These are phyloP conservation scores for Sturmia bella DNA, from an alignment of 2,888 invertebrate species.

Conservation along the genomic window DNA sequence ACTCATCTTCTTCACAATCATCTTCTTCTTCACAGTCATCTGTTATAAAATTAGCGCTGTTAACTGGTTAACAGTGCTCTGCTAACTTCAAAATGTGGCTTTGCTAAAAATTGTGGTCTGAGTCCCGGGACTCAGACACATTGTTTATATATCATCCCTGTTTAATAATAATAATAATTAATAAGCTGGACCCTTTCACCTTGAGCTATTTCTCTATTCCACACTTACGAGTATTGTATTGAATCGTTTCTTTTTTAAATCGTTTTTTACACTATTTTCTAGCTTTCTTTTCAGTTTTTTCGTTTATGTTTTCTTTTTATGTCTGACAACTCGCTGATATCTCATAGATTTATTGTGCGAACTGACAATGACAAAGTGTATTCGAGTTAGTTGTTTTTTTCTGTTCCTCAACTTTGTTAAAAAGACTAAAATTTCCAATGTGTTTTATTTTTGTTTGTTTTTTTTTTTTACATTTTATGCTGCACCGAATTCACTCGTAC, in stretches of 20 bases:
- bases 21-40: too few relatives aligned
- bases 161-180: neutral
- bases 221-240: constrained; percentile 17
- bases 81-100: too few relatives aligned
- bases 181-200: neutral
- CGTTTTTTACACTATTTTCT: constrained; percentile 34
- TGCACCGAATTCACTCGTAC: constrained; percentile 29
- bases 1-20: too few relatives aligned
- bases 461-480: constrained; percentile 28
- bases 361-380: constrained; percentile 81
- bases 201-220: neutral
- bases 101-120: too few relatives aligned
- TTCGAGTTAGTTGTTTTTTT: constrained; percentile 71
- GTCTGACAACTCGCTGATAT: constrained; percentile 74
- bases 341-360: constrained; percentile 80
- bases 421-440: neutral
- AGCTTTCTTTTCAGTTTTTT: constrained; percentile 31
- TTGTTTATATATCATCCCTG: too few relatives aligned
- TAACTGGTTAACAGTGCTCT: too few relatives aligned
- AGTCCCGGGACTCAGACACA: too few relatives aligned
- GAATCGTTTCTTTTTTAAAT: constrained; percentile 30
- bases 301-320: constrained; percentile 47
- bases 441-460: constrained; percentile 23
- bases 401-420: constrained; percentile 49
- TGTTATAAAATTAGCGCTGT: too few relatives aligned